Conservation (phyloP, 2,797 vertebrate species). For the Sciurus vulgaris region DNA sequence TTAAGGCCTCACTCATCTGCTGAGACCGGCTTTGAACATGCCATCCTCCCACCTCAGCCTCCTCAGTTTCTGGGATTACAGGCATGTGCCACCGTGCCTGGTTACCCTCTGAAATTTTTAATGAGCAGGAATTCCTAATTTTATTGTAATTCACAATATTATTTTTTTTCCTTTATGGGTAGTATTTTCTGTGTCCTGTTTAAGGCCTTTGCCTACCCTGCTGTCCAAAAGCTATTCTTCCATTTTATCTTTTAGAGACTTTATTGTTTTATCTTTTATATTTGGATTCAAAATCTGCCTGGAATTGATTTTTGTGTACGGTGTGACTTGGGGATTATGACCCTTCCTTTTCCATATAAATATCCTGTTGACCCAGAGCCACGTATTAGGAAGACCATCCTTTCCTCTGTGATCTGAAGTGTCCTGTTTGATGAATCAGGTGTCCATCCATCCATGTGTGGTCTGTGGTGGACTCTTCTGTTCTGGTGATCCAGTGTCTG, state of each 20-base stretch:
- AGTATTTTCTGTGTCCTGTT: neutral
- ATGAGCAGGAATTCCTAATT: neutral
- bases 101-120: neutral
- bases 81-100: too few species aligned
- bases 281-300: neutral
- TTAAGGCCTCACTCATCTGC: too few species aligned
- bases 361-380: neutral
- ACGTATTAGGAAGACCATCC: neutral
- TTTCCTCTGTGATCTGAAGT: neutral
- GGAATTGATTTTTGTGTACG: neutral
- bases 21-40: too few species aligned
- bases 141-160: neutral
- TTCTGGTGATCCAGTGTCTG: rapidly evolving
- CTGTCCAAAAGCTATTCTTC: neutral
- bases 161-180: neutral
- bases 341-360: neutral
- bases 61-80: too few species aligned
- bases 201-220: neutral
- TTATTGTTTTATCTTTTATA: neutral
- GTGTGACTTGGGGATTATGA: neutral
- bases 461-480: neutral
- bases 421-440: neutral
- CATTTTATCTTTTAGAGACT: neutral
- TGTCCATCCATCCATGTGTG: too few species aligned
- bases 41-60: too few species aligned